Conservation (phyloP, 1,140 invertebrate genomes). For the Metaphire vulgaris region DNA sequence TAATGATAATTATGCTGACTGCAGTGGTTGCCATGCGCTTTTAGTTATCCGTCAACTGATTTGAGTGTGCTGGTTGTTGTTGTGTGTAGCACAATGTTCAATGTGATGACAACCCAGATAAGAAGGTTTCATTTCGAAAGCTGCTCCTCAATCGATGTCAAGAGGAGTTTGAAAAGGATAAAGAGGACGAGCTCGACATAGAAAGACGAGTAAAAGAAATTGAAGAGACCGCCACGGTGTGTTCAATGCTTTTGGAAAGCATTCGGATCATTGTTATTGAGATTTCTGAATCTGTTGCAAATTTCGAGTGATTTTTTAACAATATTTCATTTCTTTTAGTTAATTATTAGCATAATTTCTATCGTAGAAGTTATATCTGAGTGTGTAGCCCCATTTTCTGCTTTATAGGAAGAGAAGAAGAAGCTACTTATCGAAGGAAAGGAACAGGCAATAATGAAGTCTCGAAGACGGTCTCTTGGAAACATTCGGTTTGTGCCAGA, state of each 20-base stretch:
- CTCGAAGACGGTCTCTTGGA: slow-evolving; percentile 74
- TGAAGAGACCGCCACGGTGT: slow-evolving; percentile 32
- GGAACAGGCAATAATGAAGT: slow-evolving; percentile 65
- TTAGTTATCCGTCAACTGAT: too few species aligned
- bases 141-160: slow-evolving; percentile 77
- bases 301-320: too few species aligned
- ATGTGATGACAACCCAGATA: slow-evolving; percentile 36
- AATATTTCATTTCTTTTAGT: too few species aligned
- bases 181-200: slow-evolving; percentile 56
- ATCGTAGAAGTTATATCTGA: too few species aligned
- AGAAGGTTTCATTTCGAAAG: slow-evolving; percentile 67
- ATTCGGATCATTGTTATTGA: not conserved
- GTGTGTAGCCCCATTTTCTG: too few species aligned
- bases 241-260: not conserved
- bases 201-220: slow-evolving; percentile 36
- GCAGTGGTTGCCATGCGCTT: too few species aligned
- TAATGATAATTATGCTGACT: too few species aligned
- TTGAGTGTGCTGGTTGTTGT: too few species aligned
- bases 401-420: slow-evolving; percentile 35
- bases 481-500: slow-evolving; percentile 63
- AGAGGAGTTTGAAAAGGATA: slow-evolving; percentile 75
- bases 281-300: too few species aligned
- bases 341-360: not conserved
- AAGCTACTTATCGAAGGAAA: slow-evolving; percentile 43
- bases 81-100: too few species aligned